Evolutionary conservation across 2,888 invertebrate species (phyloP), one percentile per base, ranked within the genome.

Genomic region (Tetranychus piercei): DNA sequence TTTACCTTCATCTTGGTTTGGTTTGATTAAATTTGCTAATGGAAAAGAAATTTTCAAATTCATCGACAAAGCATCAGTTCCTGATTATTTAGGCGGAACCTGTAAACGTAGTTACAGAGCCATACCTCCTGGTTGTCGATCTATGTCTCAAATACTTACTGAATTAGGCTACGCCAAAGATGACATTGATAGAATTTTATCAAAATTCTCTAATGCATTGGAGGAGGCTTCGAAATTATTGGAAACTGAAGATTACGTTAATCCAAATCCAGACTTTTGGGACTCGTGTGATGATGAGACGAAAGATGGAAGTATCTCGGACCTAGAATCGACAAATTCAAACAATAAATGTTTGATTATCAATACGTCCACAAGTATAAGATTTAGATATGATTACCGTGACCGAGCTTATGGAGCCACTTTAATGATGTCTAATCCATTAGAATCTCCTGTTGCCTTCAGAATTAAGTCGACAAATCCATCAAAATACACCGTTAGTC

Each of bases 81-180:
- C 76, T 8, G 76, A 76, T 74, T 76, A 70, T 75, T 69, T 76
- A 74, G 75, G 75, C n/a, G 76, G 75, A 8, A 74, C 72, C 2
- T 76, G 76, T 44, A 76, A 44, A 66, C 75, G 76, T 11, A 75
- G 75, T 65, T 76, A 76, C 70, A 67, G 75, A 20, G 22, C 45
- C 9, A 34, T 75, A 23, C 75, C 76, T 7, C n/a, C 64, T 11
- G 74, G 74, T 20, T 75, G 71, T 70, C 72, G 64, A 20, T 44
- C 72, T 23, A 71, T 76, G 22, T 70, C 45, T 7, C 22, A 75
- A 22, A 11, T 76, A 44, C 64, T 66, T 44, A n/a, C 55, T 23
- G 44, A 74, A 15, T 20, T 45, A 20, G 76, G 76, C 18, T 67
- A 65, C 72, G 44, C 75, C 15, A 5, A 74, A 11, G 73, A 45